Percentiles rank a stretch among this genome's conserved stretches.
Conservation (phyloP, 2,113 vertebrate genomes). For the Prionailurus bengalensis region DNA sequence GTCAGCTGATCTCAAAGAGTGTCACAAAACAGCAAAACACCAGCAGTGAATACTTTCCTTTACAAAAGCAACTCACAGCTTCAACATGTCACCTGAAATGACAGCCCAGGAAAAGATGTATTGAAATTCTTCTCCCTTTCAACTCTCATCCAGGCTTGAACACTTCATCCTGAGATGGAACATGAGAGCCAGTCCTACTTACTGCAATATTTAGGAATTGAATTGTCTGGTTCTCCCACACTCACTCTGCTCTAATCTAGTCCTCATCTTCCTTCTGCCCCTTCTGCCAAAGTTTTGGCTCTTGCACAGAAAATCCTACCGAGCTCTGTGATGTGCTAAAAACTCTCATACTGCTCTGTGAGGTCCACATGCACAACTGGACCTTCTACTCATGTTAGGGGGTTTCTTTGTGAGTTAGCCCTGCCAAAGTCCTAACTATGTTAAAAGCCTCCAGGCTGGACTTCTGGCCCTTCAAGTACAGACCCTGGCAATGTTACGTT, state of each 20-base stretch:
- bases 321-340: not conserved
- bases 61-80: constrained; percentile 42
- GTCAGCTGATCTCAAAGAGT: constrained; percentile 4
- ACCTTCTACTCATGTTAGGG: not conserved
- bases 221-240: not conserved
- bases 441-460: not conserved
- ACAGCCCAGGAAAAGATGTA: not conserved
- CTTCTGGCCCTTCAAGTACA: not conserved
- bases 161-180: not conserved
- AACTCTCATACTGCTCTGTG: not conserved
- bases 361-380: not conserved
- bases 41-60: constrained; percentile 20
- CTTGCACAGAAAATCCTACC: constrained; percentile 10
- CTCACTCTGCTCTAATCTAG: not conserved
- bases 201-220: not conserved
- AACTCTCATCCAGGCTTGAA: not conserved
- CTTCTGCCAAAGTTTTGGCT: not conserved
- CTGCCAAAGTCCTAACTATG: not conserved
- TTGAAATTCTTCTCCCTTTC: not conserved
- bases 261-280: not conserved
- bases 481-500: not conserved
- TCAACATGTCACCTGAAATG: constrained; percentile 27
- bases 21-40: not conserved
- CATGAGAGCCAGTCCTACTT: not conserved
- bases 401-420: not conserved